Evolutionary conservation across 2,113 vertebrate species (phyloP), one percentile per base, ranked within the genome.

Genomic region (Amphilophus citrinellus): DNA sequence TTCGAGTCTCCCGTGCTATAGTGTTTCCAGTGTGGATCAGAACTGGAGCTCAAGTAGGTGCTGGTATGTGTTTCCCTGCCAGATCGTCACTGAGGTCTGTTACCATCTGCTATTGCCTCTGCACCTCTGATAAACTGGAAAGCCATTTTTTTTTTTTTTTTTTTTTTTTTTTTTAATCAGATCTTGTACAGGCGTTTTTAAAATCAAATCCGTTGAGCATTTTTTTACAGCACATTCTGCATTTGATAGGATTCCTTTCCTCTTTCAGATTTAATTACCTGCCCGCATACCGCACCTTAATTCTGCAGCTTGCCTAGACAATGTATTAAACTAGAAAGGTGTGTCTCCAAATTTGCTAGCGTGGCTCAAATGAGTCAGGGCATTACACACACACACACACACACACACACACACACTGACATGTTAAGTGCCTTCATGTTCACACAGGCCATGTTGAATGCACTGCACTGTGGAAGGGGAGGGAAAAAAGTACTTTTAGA

Each of bases 271-370:
- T 77, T 85, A 78, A 88, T 90, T 84, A 24, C 58, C 65, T 79
- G 10, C 66, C 85, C 66, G 10, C 60, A 78, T 71, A 80, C 92
- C 93, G 82, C 95, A 89, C 95, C 95, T 83, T 95, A 86, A 96
- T 96, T 95, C 94, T 94, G 93, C 32, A 76, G 87, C 95, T 90
- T 95, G 95, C 91, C 95, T 81, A 88, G 92, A 94, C 94, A 95
- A 68, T 87, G 87, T 73, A 61, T 61, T 24, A 73, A 85, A 32
- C 65, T 79, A 81, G 73, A 88, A 94, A 94, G 96, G 95, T 84
- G 96, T 96, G 94, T 93, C 93, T 94, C 58, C 65, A 86, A 50
- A 85, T 94, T 79, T 87, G 91, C 86, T 80, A 89, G 92, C 84
- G 80, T 90, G 85, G 78, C 84, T 82, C 6, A 87, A 90, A 89